A percentile compares a stretch with the other conserved stretches of the same genome.
Conservation (phyloP, 2,888 invertebrate genomes). For the Caprella mutica region DNA sequence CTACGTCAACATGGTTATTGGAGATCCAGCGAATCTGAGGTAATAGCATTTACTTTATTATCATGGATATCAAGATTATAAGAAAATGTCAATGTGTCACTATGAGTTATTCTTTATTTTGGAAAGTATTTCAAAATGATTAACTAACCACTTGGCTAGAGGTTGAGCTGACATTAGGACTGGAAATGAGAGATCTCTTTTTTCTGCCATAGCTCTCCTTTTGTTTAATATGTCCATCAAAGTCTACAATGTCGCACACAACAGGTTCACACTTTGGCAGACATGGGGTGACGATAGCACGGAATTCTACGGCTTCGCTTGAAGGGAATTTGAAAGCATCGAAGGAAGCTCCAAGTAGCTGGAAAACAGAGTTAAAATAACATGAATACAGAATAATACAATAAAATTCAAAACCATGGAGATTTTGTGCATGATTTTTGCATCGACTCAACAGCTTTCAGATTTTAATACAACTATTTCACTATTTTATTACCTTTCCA, state of each 20-base stretch:
- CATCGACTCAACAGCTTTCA: too few species aligned
- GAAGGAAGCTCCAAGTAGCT: conserved; percentile 77
- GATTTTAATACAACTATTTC: too few species aligned
- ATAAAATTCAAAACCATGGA: too few species aligned
- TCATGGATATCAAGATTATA: too few species aligned
- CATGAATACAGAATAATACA: too few species aligned
- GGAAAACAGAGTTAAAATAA: conserved; percentile 35
- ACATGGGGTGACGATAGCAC: conserved; percentile 87
- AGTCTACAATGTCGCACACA: conserved; percentile 72
- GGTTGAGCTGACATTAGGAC: neutral
- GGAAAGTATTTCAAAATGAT: too few species aligned
- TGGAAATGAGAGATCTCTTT: conserved; percentile 46
- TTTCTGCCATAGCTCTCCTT: conserved; percentile 71
- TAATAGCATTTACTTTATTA: too few species aligned
- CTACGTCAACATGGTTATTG: conserved; percentile 19
- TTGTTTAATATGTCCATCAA: conserved; percentile 68
- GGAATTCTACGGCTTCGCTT: conserved; percentile 86
- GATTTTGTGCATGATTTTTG: too few species aligned
- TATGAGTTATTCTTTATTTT: too few species aligned
- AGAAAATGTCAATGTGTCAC: too few species aligned
- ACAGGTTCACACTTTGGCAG: conserved; percentile 87
- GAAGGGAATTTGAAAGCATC: conserved; percentile 95
- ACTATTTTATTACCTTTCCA: conserved; percentile 35
- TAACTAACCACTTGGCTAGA: conserved; percentile 2
- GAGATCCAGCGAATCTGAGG: conserved; percentile 36